phyloP scores from a whole-genome alignment of 2,113 vertebrate genomes.

The Otocyon megalotis region DNA sequence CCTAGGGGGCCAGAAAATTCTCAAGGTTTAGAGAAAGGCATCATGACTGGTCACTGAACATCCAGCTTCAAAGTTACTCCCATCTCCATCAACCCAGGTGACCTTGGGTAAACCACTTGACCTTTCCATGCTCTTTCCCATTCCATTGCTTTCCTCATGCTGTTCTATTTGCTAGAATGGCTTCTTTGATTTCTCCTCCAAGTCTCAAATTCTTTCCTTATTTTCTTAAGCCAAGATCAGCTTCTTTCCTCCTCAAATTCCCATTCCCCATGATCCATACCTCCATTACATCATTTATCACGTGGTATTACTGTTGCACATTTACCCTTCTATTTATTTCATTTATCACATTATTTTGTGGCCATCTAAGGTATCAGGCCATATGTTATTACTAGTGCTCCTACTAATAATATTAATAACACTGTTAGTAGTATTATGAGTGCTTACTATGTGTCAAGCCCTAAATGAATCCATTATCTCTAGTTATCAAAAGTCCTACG shows the following conservation, averaged over 20 bases:
- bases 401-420: not conserved
- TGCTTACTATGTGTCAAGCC: not conserved
- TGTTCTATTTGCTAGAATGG: not conserved
- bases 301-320: not conserved
- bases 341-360: slow-evolving; percentile 32
- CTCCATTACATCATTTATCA: not conserved
- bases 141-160: not conserved
- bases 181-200: not conserved
- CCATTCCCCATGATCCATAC: not conserved
- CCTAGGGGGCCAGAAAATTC: not conserved
- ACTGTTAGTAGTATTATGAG: not conserved
- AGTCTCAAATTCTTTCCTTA: not conserved
- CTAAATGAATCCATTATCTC: not conserved
- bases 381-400: not conserved
- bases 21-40: not conserved
- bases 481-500: not conserved
- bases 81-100: not conserved
- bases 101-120: not conserved
- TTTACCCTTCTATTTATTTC: not conserved
- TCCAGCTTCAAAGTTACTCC: not conserved
- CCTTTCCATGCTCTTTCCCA: not conserved
- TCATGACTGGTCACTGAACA: not conserved
- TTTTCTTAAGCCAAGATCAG: not conserved
- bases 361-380: not conserved
- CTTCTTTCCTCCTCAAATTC: not conserved